A percentile compares a stretch with the other conserved stretches of the same genome.
phyloP scores from a whole-genome alignment of 2,888 invertebrate genomes.

The Agrochola lychnidis region DNA sequence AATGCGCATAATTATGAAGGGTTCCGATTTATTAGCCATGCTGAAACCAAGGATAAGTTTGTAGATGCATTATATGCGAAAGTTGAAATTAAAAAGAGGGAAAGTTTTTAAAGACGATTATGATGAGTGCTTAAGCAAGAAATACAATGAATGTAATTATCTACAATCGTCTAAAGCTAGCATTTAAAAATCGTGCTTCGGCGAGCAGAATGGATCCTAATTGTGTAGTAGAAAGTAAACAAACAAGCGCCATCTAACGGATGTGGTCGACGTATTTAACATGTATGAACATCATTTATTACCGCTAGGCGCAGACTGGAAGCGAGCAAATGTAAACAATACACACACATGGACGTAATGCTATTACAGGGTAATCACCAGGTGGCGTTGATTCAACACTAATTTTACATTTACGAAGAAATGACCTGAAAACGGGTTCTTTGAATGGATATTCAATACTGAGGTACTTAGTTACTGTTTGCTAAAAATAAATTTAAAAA shows the following conservation, averaged over 20 bases:
- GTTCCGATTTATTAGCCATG: constrained; percentile 1
- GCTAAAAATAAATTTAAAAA: not conserved
- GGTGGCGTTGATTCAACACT: constrained; percentile 67
- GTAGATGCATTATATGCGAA: constrained; percentile 7
- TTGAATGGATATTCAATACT: not conserved
- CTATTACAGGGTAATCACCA: constrained; percentile 60
- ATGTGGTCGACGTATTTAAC: constrained; percentile 50
- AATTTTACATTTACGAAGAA: constrained; percentile 30
- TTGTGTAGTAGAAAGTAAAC: constrained; percentile 42
- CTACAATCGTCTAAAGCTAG: not conserved
- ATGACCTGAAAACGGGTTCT: constrained; percentile 2
- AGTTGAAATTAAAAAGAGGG: not conserved
- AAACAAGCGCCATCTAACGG: constrained; percentile 73
- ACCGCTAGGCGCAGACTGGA: constrained; percentile 36
- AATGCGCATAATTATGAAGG: constrained; percentile 33
- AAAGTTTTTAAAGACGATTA: not conserved
- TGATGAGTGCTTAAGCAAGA: not conserved
- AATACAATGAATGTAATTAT: not conserved
- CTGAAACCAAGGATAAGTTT: not conserved
- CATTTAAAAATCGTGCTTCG: not conserved
- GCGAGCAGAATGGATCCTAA: constrained; percentile 5
- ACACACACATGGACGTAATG: constrained; percentile 37
- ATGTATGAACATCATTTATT: constrained; percentile 42
- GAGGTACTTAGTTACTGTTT: not conserved
- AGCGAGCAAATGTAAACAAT: constrained; percentile 56